phyloP scores from a whole-genome alignment of 2,888 invertebrate species.

The Metellina segmentata region DNA sequence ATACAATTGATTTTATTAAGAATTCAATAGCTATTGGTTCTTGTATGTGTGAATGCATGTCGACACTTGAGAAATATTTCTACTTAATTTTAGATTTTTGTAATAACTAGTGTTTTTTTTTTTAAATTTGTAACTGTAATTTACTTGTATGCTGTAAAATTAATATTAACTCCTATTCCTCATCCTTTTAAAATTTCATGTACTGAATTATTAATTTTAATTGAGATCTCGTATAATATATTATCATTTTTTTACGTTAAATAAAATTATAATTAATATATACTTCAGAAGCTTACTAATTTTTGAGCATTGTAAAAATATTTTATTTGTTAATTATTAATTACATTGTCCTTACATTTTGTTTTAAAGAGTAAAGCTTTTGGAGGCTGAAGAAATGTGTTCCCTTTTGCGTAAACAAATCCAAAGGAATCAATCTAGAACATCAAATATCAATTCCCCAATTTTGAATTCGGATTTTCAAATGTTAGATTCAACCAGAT shows the following conservation, averaged over 20 bases:
- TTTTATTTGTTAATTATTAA: neutral
- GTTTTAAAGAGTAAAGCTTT: conserved; percentile 86
- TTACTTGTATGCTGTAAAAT: no score
- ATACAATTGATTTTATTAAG: no score
- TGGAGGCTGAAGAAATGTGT: conserved; percentile 92
- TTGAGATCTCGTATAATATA: no score
- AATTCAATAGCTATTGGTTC: no score
- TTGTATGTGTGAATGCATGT: no score
- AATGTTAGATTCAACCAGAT: conserved; percentile 77
- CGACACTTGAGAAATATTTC: no score
- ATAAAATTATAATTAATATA: neutral
- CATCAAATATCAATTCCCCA: conserved; percentile 77
- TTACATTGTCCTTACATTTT: neutral
- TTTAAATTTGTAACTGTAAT: no score
- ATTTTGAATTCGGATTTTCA: conserved; percentile 77
- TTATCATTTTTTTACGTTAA: neutral
- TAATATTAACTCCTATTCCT: no score
- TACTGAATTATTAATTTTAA: no score
- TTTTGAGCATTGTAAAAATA: neutral
- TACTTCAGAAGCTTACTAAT: neutral
- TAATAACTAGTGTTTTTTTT: no score
- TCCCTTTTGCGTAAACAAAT: conserved; percentile 85
- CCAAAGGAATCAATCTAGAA: conserved; percentile 78
- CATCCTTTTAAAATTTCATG: no score
- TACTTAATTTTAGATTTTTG: no score